phyloP scores from a whole-genome alignment of 2,888 invertebrate species.

The Hyppa rectilinea region DNA sequence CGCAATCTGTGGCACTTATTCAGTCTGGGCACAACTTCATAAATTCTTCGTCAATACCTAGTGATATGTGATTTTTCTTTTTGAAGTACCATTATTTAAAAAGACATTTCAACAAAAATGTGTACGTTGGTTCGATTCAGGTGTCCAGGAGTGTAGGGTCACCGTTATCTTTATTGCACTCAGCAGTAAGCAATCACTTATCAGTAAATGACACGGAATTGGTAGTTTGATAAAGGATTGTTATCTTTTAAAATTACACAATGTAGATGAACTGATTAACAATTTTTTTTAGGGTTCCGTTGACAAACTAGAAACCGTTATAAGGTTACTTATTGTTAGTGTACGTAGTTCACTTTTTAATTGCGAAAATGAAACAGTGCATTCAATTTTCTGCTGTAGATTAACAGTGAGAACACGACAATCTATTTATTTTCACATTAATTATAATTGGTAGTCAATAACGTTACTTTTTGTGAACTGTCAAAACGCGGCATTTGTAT shows the following conservation, averaged over 20 bases:
- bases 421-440: neutral
- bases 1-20: too few relatives aligned
- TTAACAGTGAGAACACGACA: neutral
- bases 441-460: too few relatives aligned
- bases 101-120: too few relatives aligned
- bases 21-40: too few relatives aligned
- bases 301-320: neutral
- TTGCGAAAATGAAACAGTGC: neutral
- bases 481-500: too few relatives aligned
- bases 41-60: too few relatives aligned
- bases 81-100: too few relatives aligned
- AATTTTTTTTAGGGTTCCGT: slow-evolving; percentile 11
- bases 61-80: too few relatives aligned
- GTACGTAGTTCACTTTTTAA: neutral
- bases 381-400: neutral
- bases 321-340: neutral
- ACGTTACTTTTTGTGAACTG: too few relatives aligned
- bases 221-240: slow-evolving; percentile 21
- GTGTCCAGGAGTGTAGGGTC: too few relatives aligned
- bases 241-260: slow-evolving; percentile 26
- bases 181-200: slow-evolving; percentile 5
- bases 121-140: too few relatives aligned
- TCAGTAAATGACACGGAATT: neutral
- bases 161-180: slow-evolving; percentile 29
- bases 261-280: slow-evolving; percentile 34